phyloP scores from a whole-genome alignment of 2,888 invertebrate species.

The Itoplectis maculator region DNA sequence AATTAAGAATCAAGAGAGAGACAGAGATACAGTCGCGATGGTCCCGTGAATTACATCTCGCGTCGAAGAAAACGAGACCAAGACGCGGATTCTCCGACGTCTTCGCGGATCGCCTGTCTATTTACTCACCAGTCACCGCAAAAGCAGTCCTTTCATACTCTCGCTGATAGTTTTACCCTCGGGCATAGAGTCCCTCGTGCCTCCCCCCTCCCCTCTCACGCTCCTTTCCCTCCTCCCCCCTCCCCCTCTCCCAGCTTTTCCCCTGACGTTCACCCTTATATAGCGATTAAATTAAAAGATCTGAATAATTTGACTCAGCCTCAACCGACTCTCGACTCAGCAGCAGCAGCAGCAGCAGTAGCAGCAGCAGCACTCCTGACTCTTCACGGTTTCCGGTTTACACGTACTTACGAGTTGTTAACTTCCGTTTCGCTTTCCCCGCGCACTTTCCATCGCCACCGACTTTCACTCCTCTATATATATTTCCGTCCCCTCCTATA shows the following conservation, averaged over 20 bases:
- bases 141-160: conserved; percentile 14
- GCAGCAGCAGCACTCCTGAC: conserved; percentile 40
- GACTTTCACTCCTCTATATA: conserved; percentile 53
- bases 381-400: conserved; percentile 66
- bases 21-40: too few species aligned
- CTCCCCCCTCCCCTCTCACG: background rate
- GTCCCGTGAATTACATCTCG: conserved; percentile 10
- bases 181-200: conserved; percentile 15
- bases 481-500: conserved; percentile 15
- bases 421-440: conserved; percentile 62
- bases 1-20: too few species aligned
- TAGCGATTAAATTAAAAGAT: conserved; percentile 41
- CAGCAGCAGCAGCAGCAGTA: too few species aligned
- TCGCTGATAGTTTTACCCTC: conserved; percentile 20
- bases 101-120: conserved; percentile 8
- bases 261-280: background rate
- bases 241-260: too few species aligned
- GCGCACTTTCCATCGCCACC: conserved; percentile 34
- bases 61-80: background rate
- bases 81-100: too few species aligned
- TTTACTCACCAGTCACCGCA: conserved; percentile 5
- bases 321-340: background rate
- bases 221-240: conserved; percentile 28
- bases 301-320: conserved; percentile 35
- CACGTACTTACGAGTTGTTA: conserved; percentile 72